Percentiles rank a stretch among this genome's conserved stretches.
Evolutionary conservation across 2,113 vertebrate species (phyloP).

Genomic region (Gopherus evgoodei): DNA sequence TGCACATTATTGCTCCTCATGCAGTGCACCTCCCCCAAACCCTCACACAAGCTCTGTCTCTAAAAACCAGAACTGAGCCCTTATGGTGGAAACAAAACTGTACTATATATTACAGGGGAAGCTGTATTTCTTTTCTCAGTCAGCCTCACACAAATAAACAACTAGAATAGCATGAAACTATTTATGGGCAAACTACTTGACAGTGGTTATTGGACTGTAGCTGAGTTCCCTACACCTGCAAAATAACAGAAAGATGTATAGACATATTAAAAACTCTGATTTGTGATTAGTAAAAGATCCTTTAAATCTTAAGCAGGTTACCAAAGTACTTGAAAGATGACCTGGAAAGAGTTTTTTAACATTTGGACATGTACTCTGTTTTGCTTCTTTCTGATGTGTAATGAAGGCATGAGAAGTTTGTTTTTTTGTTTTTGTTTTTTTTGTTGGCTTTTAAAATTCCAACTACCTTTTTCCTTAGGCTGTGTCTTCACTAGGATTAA

Average conservation of each 20-base stretch:
- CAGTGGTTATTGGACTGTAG: neutral
- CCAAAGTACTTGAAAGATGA: slow-evolving; percentile 9
- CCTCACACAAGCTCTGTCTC: neutral
- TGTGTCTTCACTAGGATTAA: neutral
- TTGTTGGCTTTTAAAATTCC: slow-evolving; percentile 13
- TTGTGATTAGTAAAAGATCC: slow-evolving; percentile 1
- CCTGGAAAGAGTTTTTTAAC: neutral
- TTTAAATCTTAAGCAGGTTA: neutral
- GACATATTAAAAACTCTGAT: neutral
- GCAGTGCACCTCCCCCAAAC: neutral
- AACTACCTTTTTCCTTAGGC: neutral
- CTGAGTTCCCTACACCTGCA: neutral
- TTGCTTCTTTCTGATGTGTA: no score
- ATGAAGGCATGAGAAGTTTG: neutral
- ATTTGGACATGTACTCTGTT: no score
- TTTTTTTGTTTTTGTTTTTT: no score
- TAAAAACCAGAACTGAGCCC: neutral
- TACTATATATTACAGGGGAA: neutral
- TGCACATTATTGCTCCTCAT: neutral
- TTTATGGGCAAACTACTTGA: neutral
- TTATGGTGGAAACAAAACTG: neutral
- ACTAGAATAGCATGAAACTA: neutral
- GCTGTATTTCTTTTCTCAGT: neutral
- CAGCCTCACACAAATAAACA: neutral
- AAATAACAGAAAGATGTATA: neutral